Percentiles rank a stretch among this genome's conserved stretches.
These are phyloP conservation scores for Microctonus aethiopoides DNA, from an alignment of 2,888 invertebrate genomes.

Conservation along the genomic window DNA sequence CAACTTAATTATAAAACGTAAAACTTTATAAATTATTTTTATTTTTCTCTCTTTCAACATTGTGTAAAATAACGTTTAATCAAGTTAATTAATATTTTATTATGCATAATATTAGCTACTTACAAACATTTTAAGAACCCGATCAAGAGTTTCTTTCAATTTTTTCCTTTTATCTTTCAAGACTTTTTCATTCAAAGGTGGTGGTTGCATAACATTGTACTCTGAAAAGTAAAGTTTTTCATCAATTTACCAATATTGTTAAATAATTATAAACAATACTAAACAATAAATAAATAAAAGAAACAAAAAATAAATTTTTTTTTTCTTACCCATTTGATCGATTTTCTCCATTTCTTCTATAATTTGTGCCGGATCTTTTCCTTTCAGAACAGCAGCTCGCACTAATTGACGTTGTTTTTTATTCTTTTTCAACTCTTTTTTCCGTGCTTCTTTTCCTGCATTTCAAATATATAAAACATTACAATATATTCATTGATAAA, in stretches of 20 bases:
- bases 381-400: slow-evolving; percentile 94
- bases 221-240: slow-evolving; percentile 70
- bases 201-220: slow-evolving; percentile 93
- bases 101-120: slow-evolving; percentile 68
- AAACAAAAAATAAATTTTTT: not conserved
- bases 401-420: slow-evolving; percentile 97
- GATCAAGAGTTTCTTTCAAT: slow-evolving; percentile 92
- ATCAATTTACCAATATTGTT: not conserved
- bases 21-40: too few species aligned
- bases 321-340: slow-evolving; percentile 91
- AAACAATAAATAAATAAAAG: too few species aligned
- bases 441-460: slow-evolving; percentile 95
- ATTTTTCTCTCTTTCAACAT: not conserved
- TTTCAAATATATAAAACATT: slow-evolving; percentile 33
- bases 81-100: not conserved
- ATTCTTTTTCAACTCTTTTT: slow-evolving; percentile 97
- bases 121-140: slow-evolving; percentile 96
- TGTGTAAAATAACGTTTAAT: not conserved
- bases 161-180: slow-evolving; percentile 96
- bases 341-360: slow-evolving; percentile 97
- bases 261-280: not conserved
- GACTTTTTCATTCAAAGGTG: slow-evolving; percentile 95
- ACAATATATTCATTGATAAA: not conserved
- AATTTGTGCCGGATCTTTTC: slow-evolving; percentile 96
- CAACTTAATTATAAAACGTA: not conserved